These are phyloP conservation scores for Agrotis ipsilon DNA, from an alignment of 2,888 invertebrate genomes.

Conservation along the genomic window DNA sequence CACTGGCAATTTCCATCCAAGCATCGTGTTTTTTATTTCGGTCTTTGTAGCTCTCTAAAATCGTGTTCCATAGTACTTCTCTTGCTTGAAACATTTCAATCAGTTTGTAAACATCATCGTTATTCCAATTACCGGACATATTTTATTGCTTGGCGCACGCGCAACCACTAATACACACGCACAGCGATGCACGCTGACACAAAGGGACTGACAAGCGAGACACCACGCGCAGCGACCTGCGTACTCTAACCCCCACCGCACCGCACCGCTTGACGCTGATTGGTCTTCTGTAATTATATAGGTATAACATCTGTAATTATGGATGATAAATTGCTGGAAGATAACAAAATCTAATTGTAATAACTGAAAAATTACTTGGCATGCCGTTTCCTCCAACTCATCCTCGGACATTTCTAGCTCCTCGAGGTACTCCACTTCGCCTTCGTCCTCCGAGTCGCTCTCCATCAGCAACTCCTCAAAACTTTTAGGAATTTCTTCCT, in stretches of 20 bases:
- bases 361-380: not conserved
- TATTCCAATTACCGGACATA: constrained; percentile 60
- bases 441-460: not conserved
- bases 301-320: too few relatives aligned
- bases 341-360: too few relatives aligned
- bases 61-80: constrained; percentile 63
- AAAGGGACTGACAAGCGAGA: constrained; percentile 61
- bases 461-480: not conserved
- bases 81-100: constrained; percentile 66
- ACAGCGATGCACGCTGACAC: constrained; percentile 60
- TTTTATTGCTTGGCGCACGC: constrained; percentile 62
- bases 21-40: constrained; percentile 66
- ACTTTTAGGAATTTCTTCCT: not conserved
- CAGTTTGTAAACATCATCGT: constrained; percentile 58
- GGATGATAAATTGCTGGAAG: too few relatives aligned
- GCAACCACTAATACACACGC: constrained; percentile 60
- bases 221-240: constrained; percentile 53
- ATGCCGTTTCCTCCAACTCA: not conserved
- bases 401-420: not conserved
- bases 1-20: too few relatives aligned
- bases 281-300: too few relatives aligned
- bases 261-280: too few relatives aligned
- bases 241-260: too few relatives aligned
- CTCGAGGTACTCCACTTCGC: not conserved
- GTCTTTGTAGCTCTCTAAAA: constrained; percentile 61